Evolutionary conservation across 23 tunicate species (phyloP).

Genomic region (Phallusia fumigata): DNA sequence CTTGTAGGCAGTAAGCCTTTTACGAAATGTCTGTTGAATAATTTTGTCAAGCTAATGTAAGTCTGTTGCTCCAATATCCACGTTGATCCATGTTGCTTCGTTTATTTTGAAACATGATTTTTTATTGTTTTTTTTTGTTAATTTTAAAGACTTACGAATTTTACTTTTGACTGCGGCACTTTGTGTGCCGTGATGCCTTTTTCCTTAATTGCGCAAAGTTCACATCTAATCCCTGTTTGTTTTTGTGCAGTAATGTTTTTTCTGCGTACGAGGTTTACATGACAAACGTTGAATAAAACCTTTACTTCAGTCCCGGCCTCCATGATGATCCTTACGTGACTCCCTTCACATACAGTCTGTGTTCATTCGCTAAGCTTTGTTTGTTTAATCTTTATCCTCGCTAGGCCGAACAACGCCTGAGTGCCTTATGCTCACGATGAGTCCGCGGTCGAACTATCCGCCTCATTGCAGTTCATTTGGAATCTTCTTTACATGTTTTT

Average conservation of each 20-base stretch:
- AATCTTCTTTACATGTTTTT: too few relatives aligned
- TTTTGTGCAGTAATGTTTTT: neutral
- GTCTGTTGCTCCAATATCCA: neutral
- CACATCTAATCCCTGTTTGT: neutral
- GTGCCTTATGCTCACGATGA: too few relatives aligned
- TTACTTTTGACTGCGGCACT: neutral
- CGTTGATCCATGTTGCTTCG: neutral
- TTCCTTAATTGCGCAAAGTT: neutral
- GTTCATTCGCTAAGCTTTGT: too few relatives aligned
- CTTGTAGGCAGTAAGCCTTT: too few relatives aligned
- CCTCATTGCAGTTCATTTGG: too few relatives aligned
- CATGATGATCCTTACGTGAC: too few relatives aligned
- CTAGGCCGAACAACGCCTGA: too few relatives aligned
- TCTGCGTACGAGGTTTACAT: neutral
- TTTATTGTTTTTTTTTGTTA: neutral
- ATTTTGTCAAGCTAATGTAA: neutral
- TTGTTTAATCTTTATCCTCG: too few relatives aligned
- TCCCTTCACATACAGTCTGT: too few relatives aligned
- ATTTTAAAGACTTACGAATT: neutral
- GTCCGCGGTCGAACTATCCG: too few relatives aligned
- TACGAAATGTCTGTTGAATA: too few relatives aligned
- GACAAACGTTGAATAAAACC: slow-evolving; percentile 2
- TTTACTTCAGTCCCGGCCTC: too few relatives aligned
- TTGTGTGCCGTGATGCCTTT: neutral
- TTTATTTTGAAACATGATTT: neutral